These are phyloP conservation scores for Ametastegia equiseti DNA, from an alignment of 2,888 invertebrate genomes.

Conservation along the genomic window DNA sequence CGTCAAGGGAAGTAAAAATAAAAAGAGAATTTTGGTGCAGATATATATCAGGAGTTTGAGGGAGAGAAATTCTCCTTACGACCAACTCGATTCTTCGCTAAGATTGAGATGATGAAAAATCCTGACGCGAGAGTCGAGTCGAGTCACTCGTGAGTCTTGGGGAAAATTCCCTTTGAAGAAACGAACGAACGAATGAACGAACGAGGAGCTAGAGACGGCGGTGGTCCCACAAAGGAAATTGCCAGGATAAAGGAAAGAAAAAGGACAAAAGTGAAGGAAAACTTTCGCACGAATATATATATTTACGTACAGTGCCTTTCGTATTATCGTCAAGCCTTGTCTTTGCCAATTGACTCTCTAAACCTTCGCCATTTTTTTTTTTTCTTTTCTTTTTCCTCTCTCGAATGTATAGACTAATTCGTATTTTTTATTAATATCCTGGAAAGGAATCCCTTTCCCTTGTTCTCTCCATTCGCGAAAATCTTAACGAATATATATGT, in stretches of 20 bases:
- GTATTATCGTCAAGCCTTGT: background rate
- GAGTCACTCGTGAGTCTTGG: background rate
- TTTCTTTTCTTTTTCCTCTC: too few species aligned
- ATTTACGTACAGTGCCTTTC: background rate
- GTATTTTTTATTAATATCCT: too few species aligned
- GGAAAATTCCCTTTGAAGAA: background rate
- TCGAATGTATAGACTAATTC: too few species aligned
- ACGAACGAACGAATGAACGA: background rate
- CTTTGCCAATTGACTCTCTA: background rate
- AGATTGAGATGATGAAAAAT: constrained; percentile 35
- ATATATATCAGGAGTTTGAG: too few species aligned
- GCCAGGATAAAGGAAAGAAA: background rate
- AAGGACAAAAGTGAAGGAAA: background rate
- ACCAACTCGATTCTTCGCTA: constrained; percentile 6
- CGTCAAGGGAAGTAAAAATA: too few species aligned
- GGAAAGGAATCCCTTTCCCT: too few species aligned
- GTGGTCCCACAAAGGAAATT: constrained; percentile 17
- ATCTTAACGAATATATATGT: constrained; percentile 1
- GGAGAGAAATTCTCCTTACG: background rate
- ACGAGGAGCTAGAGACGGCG: too few species aligned
- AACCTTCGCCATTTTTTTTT: too few species aligned
- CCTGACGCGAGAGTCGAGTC: too few species aligned
- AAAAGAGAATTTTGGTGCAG: background rate
- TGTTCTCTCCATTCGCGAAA: background rate
- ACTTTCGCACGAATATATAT: constrained; percentile 52